phyloP scores from a whole-genome alignment of 2,113 vertebrate species.

The human (Homo sapiens) region GRCh38 chr16:54939501-54940000 shows the following conservation, averaged over 20 bases:
- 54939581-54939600: neutral
- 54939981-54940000: constrained; percentile 99
- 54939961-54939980: constrained; percentile 99
- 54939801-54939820: neutral
- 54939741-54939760: neutral
- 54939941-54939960: constrained; percentile 99
- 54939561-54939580: neutral
- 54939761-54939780: neutral
- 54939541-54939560: neutral
- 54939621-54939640: neutral
- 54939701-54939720: neutral
- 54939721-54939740: neutral
- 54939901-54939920: constrained; percentile 99
- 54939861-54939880: constrained; percentile 96
- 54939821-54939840: constrained; percentile 85
- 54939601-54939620: neutral
- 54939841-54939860: constrained; percentile 99
- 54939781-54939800: neutral
- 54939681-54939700: neutral
- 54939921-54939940: constrained; percentile 99
- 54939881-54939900: constrained; percentile 99
- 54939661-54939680: neutral
- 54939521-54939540: neutral
- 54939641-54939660: neutral
- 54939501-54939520: neutral